These are phyloP conservation scores for Meleagris gallopavo DNA, from an alignment of 2,113 vertebrate genomes.

Conservation along the genomic window DNA sequence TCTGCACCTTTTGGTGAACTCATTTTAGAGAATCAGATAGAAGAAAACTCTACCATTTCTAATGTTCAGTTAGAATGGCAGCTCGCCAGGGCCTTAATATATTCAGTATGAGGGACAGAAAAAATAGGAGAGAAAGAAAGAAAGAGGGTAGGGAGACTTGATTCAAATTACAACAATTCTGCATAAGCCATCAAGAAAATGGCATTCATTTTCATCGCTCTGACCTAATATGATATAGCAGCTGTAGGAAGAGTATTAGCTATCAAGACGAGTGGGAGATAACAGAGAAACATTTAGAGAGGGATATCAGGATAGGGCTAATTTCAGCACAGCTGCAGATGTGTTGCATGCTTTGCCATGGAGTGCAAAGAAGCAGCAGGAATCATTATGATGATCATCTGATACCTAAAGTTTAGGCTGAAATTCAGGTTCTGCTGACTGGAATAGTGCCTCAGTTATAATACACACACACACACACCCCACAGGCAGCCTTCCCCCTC, in stretches of 20 bases:
- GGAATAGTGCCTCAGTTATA: not conserved
- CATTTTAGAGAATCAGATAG: constrained; percentile 90
- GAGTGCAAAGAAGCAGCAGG: constrained; percentile 25
- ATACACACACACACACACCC: not conserved
- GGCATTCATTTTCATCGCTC: constrained; percentile 80
- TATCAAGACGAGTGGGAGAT: constrained; percentile 80
- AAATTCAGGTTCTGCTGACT: constrained; percentile 33
- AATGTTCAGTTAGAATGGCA: constrained; percentile 87
- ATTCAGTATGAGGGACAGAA: constrained; percentile 74
- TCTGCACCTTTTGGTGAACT: constrained; percentile 88
- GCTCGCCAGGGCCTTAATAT: constrained; percentile 78
- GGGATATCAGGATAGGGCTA: constrained; percentile 55
- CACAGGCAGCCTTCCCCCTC: not conserved
- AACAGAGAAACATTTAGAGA: constrained; percentile 65
- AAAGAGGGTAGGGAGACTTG: constrained; percentile 69
- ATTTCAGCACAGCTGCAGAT: constrained; percentile 52
- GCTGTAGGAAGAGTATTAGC: constrained; percentile 75
- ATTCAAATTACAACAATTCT: constrained; percentile 85
- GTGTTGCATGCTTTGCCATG: not conserved
- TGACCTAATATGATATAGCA: constrained; percentile 81
- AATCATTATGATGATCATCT: constrained; percentile 32
- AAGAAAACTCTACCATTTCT: constrained; percentile 87
- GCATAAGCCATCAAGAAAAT: constrained; percentile 83
- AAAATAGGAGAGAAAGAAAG: constrained; percentile 53
- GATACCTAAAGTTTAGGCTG: constrained; percentile 51